Evolutionary conservation across 2,797 vertebrate genomes (phyloP).

Genomic region (Apogon hyalosoma): DNA sequence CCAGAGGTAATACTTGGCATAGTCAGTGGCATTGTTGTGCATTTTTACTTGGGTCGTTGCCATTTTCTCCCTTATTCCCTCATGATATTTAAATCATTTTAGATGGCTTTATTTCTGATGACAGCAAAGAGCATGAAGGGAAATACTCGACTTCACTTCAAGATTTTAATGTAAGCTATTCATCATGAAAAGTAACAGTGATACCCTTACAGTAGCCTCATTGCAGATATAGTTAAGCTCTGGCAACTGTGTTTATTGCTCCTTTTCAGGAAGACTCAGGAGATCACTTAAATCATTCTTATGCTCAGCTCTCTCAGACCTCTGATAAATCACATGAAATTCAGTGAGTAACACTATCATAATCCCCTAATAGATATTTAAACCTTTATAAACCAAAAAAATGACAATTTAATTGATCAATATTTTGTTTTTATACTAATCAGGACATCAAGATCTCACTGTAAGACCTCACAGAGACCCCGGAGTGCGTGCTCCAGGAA

Average conservation of each 20-base stretch:
- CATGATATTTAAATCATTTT: conserved; percentile 7
- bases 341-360: conserved; percentile 60
- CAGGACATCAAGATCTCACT: conserved; percentile 79
- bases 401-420: no score
- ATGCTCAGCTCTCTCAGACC: conserved; percentile 26
- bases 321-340: conserved; percentile 57
- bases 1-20: conserved; percentile 74
- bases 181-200: not conserved
- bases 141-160: conserved; percentile 72
- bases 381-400: not conserved
- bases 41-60: not conserved
- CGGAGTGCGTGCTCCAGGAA: conserved; percentile 63
- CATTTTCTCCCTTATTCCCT: not conserved
- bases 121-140: conserved; percentile 63
- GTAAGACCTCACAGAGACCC: conserved; percentile 71
- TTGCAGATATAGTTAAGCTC: not conserved
- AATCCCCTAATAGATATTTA: not conserved
- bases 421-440: no score
- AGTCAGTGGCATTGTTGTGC: not conserved
- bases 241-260: conserved; percentile 6
- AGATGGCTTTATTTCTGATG: conserved; percentile 75
- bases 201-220: not conserved
- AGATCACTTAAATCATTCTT: conserved; percentile 37
- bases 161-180: conserved; percentile 71
- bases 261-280: conserved; percentile 56